Percentiles rank a stretch among this genome's conserved stretches.
Conservation (phyloP, 2,888 invertebrate genomes). For the Cephalotes varians region DNA sequence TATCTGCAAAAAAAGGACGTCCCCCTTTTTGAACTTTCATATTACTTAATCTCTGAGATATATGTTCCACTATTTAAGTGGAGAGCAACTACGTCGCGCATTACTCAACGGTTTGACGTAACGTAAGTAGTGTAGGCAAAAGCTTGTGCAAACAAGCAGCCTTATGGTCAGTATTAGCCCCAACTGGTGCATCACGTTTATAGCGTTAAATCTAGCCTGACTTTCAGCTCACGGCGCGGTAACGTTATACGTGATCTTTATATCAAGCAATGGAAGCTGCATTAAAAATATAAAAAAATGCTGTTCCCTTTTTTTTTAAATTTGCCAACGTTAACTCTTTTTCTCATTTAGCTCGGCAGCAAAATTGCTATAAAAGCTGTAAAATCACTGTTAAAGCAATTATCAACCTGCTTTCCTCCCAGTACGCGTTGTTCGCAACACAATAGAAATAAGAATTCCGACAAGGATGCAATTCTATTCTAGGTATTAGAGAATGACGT, state of each 20-base stretch:
- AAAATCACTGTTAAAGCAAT: slow-evolving; percentile 25
- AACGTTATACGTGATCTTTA: neutral
- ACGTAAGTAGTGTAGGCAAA: slow-evolving; percentile 38
- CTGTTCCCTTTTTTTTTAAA: neutral
- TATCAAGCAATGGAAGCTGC: neutral
- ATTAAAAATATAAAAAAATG: slow-evolving; percentile 14
- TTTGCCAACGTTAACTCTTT: slow-evolving; percentile 1
- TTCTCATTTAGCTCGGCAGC: neutral
- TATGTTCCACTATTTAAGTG: slow-evolving; percentile 1
- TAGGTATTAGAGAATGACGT: neutral
- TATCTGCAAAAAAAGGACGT: neutral
- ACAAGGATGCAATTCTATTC: neutral
- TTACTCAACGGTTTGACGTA: slow-evolving; percentile 21
- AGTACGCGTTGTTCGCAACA: neutral
- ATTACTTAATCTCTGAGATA: neutral
- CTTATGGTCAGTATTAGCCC: slow-evolving; percentile 16
- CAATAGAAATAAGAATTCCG: slow-evolving; percentile 25
- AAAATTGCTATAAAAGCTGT: no score
- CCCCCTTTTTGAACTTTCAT: neutral
- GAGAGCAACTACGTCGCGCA: neutral
- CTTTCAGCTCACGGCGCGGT: neutral
- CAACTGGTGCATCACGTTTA: slow-evolving; percentile 15
- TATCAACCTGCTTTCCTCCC: slow-evolving; percentile 5
- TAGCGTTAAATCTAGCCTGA: slow-evolving; percentile 22
- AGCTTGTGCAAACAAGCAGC: slow-evolving; percentile 41